A percentile compares a stretch with the other conserved stretches of the same genome.
phyloP scores from a whole-genome alignment of 37 sponge, comb jelly and placozoan genomes.

The Halichondria panicea region DNA sequence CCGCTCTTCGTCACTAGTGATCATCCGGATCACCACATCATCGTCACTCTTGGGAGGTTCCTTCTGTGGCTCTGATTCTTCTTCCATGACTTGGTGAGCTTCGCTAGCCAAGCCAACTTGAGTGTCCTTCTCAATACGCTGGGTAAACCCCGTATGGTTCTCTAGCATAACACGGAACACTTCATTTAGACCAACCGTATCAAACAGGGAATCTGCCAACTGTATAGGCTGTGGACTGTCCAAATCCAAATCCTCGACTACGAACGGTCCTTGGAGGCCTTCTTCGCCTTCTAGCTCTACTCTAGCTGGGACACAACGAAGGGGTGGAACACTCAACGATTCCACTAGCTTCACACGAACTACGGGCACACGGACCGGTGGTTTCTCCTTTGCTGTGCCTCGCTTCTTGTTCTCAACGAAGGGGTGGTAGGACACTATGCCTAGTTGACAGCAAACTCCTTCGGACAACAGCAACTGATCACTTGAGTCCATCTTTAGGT shows the following conservation, averaged over 20 bases:
- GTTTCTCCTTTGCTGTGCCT: background rate
- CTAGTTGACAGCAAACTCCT: constrained; percentile 54
- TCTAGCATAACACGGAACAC: background rate
- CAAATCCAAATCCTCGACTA: background rate
- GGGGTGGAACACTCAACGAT: constrained; percentile 8
- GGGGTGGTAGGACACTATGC: constrained; percentile 39
- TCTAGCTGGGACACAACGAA: background rate
- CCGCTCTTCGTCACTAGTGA: too few relatives aligned
- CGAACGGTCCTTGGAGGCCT: background rate
- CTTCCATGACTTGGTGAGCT: constrained; percentile 7
- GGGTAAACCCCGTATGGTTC: constrained; percentile 9
- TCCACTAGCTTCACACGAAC: constrained; percentile 7
- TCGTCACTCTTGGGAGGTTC: too few relatives aligned
- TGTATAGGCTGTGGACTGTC: background rate
- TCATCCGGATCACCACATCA: too few relatives aligned
- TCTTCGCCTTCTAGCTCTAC: background rate
- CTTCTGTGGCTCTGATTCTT: background rate
- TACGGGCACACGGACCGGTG: background rate
- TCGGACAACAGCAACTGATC: constrained; percentile 46
- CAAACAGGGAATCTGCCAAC: background rate
- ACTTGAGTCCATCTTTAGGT: constrained; percentile 47
- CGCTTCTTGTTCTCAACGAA: background rate
- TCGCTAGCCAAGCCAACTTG: background rate
- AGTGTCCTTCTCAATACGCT: background rate
- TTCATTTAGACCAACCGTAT: background rate